phyloP scores from a whole-genome alignment of 2,888 invertebrate species.

The Nesidiocoris tenuis region DNA sequence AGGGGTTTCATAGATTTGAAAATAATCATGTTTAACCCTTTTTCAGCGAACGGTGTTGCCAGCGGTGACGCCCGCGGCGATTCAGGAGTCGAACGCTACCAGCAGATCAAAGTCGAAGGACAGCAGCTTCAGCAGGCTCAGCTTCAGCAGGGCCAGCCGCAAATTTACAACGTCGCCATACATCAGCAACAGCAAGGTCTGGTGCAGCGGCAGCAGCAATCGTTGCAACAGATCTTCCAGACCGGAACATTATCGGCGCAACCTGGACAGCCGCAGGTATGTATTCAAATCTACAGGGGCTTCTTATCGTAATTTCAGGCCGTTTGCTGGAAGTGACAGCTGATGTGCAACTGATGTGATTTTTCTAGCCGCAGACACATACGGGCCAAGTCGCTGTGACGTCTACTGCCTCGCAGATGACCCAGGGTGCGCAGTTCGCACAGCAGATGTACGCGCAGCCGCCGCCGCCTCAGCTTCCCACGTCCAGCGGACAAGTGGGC shows the following conservation, averaged over 20 bases:
- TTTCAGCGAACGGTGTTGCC: slow-evolving; percentile 1
- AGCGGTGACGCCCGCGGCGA: slow-evolving; percentile 11
- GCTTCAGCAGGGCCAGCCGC: not conserved
- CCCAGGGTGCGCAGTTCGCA: slow-evolving; percentile 10
- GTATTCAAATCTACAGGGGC: no score
- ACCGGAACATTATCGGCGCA: not conserved
- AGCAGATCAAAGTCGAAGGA: slow-evolving; percentile 20
- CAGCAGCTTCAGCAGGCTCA: not conserved
- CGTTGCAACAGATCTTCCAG: slow-evolving; percentile 27
- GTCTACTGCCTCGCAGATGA: not conserved
- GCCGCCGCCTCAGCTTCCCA: slow-evolving; percentile 15
- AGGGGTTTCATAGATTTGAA: no score
- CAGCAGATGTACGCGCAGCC: slow-evolving; percentile 37
- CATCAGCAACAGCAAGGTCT: slow-evolving; percentile 27
- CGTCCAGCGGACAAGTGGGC: slow-evolving; percentile 11
- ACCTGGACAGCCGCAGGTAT: not conserved
- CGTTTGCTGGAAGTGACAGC: no score
- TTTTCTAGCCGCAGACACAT: not conserved
- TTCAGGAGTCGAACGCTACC: slow-evolving; percentile 8
- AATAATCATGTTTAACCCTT: no score
- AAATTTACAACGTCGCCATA: slow-evolving; percentile 26
- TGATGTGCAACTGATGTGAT: no score
- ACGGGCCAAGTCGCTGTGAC: not conserved
- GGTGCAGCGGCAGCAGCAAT: slow-evolving; percentile 21
- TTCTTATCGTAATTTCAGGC: no score